A percentile compares a stretch with the other conserved stretches of the same genome.
Evolutionary conservation across 2,888 invertebrate genomes (phyloP).

Genomic region (Chalcis sispes): DNA sequence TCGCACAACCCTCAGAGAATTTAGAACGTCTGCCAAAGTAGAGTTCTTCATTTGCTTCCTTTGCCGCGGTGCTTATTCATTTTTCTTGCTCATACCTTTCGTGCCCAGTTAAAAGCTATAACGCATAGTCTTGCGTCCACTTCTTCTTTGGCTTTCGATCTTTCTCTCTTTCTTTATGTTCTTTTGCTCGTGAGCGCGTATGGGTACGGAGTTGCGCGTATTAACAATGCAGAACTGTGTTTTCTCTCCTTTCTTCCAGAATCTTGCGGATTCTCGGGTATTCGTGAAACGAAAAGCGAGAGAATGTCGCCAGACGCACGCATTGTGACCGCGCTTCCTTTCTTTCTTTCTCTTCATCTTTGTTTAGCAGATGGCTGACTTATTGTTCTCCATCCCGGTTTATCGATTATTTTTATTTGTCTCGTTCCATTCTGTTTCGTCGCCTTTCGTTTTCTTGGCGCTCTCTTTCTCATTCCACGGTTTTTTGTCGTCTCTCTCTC

Average conservation of each 20-base stretch:
- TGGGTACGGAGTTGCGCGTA: not conserved
- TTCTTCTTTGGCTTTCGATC: too few species aligned
- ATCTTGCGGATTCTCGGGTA: slow-evolving; percentile 1
- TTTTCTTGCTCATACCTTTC: not conserved
- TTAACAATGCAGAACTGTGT: not conserved
- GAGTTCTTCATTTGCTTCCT: slow-evolving; percentile 20
- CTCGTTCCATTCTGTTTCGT: not conserved
- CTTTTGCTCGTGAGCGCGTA: not conserved
- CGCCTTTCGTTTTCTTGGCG: not conserved
- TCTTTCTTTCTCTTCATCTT: not conserved
- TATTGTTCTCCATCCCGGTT: slow-evolving; percentile 3
- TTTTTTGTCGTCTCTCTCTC: too few species aligned
- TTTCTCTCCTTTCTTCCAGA: not conserved
- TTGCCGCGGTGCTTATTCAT: not conserved
- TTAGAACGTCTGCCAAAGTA: slow-evolving; percentile 37
- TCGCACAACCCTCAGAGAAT: slow-evolving; percentile 10
- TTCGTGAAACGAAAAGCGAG: slow-evolving; percentile 21
- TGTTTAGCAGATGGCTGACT: not conserved
- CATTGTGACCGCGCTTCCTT: not conserved
- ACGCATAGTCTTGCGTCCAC: too few species aligned
- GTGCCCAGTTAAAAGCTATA: too few species aligned
- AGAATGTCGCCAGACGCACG: slow-evolving; percentile 17
- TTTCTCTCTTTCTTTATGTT: too few species aligned
- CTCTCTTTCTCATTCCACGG: not conserved
- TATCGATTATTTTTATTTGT: not conserved